A percentile compares a stretch with the other conserved stretches of the same genome.
Evolutionary conservation across 2,797 vertebrate species (phyloP).

Genomic region (Chaunax sp.): DNA sequence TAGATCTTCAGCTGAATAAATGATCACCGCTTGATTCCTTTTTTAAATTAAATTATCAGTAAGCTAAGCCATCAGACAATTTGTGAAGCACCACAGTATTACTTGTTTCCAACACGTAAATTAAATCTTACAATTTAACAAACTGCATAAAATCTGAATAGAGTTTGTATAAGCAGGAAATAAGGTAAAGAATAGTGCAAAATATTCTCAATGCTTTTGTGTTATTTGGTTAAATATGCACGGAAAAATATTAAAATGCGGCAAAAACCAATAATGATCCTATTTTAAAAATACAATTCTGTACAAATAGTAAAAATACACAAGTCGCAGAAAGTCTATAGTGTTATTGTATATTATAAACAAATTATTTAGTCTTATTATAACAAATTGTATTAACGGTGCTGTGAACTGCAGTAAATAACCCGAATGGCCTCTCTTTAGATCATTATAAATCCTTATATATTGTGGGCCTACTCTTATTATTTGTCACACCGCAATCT

Average conservation of each 20-base stretch:
- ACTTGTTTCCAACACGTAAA: neutral
- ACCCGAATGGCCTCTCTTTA: neutral
- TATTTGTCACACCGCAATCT: neutral
- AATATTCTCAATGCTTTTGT: constrained; percentile 25
- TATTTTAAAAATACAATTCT: constrained; percentile 5
- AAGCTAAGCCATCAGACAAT: neutral
- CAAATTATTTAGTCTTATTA: too few species aligned
- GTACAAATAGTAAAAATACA: constrained; percentile 4
- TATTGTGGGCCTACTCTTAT: neutral
- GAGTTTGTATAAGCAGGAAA: constrained; percentile 15
- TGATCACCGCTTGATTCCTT: neutral
- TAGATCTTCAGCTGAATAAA: neutral
- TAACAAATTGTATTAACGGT: neutral
- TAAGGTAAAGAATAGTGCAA: constrained; percentile 20
- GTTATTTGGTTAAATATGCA: constrained; percentile 31
- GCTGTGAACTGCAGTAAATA: neutral
- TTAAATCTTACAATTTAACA: constrained; percentile 16
- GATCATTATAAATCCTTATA: neutral
- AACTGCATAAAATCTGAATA: constrained; percentile 34
- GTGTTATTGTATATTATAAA: too few species aligned
- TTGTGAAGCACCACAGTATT: neutral
- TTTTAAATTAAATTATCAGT: neutral
- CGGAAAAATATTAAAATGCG: neutral
- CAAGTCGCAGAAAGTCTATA: too few species aligned
- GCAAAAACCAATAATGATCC: neutral